These are phyloP conservation scores for Agrotis puta DNA, from an alignment of 2,888 invertebrate species.

Conservation along the genomic window DNA sequence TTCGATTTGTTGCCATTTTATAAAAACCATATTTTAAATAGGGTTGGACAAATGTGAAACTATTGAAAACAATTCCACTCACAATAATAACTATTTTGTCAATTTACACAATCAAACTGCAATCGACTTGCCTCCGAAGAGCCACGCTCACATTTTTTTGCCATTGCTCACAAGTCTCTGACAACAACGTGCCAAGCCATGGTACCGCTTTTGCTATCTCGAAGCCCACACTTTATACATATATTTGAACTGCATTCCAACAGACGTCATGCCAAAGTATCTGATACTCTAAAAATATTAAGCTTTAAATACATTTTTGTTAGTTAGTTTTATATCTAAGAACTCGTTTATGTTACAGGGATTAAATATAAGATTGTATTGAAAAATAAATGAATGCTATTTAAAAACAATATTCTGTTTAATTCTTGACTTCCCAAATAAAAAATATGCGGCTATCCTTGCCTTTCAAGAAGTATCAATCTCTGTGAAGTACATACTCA, in stretches of 20 bases:
- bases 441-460: not conserved
- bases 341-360: conserved; percentile 8
- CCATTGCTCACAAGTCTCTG: not conserved
- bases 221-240: not conserved
- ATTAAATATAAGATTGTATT: conserved; percentile 3
- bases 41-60: not conserved
- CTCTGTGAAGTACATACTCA: too few species aligned
- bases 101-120: not conserved
- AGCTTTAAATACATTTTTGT: not conserved
- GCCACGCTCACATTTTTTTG: too few species aligned
- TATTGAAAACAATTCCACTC: not conserved
- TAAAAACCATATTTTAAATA: too few species aligned
- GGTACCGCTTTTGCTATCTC: too few species aligned
- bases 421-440: not conserved
- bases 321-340: conserved; percentile 11
- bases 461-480: not conserved
- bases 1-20: too few species aligned
- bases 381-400: conserved; percentile 3
- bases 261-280: conserved; percentile 5
- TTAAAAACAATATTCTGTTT: not conserved
- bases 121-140: not conserved
- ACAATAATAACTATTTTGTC: too few species aligned
- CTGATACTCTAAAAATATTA: not conserved
- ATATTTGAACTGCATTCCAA: conserved; percentile 1
- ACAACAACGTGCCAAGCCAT: too few species aligned